phyloP scores from a whole-genome alignment of 2,797 vertebrate genomes.

The Xenops minutus region DNA sequence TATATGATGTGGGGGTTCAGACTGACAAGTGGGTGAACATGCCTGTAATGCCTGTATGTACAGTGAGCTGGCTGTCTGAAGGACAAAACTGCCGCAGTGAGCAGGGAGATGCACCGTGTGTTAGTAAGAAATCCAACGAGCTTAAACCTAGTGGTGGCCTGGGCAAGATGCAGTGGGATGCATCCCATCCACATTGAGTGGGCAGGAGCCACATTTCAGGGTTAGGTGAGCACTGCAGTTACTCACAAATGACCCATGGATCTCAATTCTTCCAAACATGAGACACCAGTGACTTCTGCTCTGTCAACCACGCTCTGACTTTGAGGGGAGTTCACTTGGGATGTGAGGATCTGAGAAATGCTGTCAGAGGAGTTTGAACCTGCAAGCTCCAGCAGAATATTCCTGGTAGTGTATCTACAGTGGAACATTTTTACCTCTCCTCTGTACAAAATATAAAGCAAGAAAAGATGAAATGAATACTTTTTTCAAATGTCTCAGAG shows the following conservation, averaged over 20 bases:
- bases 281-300: not conserved
- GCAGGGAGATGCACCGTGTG: not conserved
- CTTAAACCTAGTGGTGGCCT: not conserved
- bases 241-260: not conserved
- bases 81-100: not conserved
- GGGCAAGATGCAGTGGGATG: not conserved
- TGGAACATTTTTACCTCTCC: not conserved
- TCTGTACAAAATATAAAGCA: not conserved
- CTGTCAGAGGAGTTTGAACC: not conserved
- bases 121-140: not conserved
- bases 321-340: not conserved
- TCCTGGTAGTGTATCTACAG: not conserved
- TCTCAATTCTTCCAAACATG: not conserved
- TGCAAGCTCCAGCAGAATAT: not conserved
- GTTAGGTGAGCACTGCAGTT: not conserved
- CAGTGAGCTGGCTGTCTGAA: not conserved
- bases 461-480: not conserved
- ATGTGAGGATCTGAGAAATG: not conserved
- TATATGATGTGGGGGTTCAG: not conserved
- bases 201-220: not conserved
- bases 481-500: not conserved
- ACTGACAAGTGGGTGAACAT: not conserved
- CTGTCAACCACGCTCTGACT: not conserved
- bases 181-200: fast-evolving
- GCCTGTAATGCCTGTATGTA: not conserved